Conservation (phyloP, 2,113 vertebrate species). For the Rhinopithecus roxellana region DNA sequence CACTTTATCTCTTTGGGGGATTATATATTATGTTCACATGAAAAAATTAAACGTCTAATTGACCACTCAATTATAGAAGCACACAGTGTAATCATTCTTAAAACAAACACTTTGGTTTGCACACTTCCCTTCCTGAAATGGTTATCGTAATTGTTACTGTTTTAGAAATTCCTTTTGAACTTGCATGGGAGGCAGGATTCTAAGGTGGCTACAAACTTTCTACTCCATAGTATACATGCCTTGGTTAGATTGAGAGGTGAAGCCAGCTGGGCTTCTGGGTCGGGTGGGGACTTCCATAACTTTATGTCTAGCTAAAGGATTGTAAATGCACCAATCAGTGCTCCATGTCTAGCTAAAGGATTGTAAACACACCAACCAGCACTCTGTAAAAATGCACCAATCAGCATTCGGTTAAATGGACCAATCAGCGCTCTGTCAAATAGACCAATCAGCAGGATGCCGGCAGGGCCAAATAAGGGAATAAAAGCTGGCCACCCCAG, state of each 20-base stretch:
- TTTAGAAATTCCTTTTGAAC: background rate
- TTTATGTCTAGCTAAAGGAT: too few relatives aligned
- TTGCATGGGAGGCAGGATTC: background rate
- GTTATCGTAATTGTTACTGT: background rate
- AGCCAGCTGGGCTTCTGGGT: too few relatives aligned
- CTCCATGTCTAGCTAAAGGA: too few relatives aligned
- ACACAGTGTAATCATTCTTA: background rate
- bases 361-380: too few relatives aligned
- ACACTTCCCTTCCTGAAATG: background rate
- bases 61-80: background rate
- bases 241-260: background rate
- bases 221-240: background rate
- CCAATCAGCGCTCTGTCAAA: too few relatives aligned
- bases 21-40: background rate
- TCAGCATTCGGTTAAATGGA: too few relatives aligned
- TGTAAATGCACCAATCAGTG: too few relatives aligned
- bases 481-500: too few relatives aligned
- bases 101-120: background rate
- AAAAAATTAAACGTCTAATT: background rate
- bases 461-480: fast-evolving
- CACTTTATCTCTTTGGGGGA: background rate
- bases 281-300: too few relatives aligned
- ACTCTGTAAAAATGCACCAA: too few relatives aligned
- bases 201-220: background rate
- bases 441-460: too few relatives aligned